Percentiles rank a stretch among this genome's conserved stretches.
Evolutionary conservation across 2,888 invertebrate genomes (phyloP).

Genomic region (Agriopis aurantiaria): DNA sequence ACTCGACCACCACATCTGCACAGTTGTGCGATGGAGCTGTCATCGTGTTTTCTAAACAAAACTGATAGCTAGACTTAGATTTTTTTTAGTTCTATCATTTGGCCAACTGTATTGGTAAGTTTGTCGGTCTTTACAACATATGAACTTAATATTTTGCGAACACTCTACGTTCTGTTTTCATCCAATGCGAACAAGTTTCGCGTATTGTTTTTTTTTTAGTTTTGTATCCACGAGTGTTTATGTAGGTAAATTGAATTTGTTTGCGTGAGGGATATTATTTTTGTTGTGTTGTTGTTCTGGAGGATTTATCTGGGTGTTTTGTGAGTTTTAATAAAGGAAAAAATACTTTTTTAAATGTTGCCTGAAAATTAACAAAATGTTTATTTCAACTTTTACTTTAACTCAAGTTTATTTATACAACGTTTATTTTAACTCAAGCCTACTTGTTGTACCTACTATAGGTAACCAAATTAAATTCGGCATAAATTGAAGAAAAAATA

Average conservation of each 20-base stretch:
- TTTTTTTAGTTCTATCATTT: neutral
- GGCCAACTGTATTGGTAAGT: neutral
- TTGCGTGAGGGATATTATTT: conserved; percentile 16
- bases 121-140: conserved; percentile 33
- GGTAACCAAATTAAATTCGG: no score
- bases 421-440: neutral
- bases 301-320: neutral
- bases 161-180: conserved; percentile 30
- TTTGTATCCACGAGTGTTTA: conserved; percentile 27
- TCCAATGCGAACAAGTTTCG: conserved; percentile 32
- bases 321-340: conserved; percentile 8
- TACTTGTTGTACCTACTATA: no score
- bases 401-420: no score
- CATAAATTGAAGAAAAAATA: no score
- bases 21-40: neutral
- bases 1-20: conserved; percentile 8
- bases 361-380: neutral
- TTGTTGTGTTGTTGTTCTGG: conserved; percentile 9
- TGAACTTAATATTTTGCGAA: conserved; percentile 38
- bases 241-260: conserved; percentile 28
- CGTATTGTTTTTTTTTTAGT: conserved; percentile 25
- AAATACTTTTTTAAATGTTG: neutral
- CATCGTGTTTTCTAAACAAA: neutral
- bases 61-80: neutral
- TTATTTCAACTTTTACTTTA: no score